Conservation (phyloP, 2,113 vertebrate species). For the Vireo altiloquus region DNA sequence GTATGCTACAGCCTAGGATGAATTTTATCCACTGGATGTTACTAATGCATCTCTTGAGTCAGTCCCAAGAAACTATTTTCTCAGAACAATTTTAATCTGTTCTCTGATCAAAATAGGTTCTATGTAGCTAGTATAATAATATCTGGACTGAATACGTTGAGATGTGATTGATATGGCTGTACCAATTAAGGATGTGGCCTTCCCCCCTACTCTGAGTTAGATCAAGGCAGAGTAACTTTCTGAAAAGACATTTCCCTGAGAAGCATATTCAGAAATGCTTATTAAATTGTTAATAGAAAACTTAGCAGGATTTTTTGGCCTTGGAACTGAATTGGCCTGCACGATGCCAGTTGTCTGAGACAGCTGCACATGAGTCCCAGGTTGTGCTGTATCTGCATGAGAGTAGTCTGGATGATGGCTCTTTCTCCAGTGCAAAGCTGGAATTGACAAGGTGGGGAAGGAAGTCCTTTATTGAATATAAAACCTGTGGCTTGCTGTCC, state of each 20-base stretch:
- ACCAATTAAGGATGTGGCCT: neutral
- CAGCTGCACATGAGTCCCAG: accelerated
- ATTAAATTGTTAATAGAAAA: neutral
- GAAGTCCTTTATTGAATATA: neutral
- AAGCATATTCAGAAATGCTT: neutral
- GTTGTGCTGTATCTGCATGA: neutral
- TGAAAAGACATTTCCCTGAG: neutral
- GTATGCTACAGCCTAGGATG: neutral
- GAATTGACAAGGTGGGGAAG: neutral
- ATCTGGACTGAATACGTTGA: neutral
- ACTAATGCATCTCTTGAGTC: neutral
- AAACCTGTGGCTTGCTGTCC: neutral
- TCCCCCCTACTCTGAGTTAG: neutral
- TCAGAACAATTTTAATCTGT: neutral
- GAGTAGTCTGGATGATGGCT: neutral
- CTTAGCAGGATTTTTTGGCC: neutral
- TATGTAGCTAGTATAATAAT: neutral
- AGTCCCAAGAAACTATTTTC: neutral
- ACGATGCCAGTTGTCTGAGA: neutral
- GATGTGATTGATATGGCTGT: neutral
- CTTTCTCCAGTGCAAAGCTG: neutral
- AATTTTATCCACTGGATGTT: neutral
- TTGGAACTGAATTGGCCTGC: neutral
- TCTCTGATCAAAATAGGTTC: neutral
- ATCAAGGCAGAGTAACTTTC: neutral